Base-by-base conservation (phyloP, 2,888 invertebrate species). In the Adelphocoris suturalis region DNA sequence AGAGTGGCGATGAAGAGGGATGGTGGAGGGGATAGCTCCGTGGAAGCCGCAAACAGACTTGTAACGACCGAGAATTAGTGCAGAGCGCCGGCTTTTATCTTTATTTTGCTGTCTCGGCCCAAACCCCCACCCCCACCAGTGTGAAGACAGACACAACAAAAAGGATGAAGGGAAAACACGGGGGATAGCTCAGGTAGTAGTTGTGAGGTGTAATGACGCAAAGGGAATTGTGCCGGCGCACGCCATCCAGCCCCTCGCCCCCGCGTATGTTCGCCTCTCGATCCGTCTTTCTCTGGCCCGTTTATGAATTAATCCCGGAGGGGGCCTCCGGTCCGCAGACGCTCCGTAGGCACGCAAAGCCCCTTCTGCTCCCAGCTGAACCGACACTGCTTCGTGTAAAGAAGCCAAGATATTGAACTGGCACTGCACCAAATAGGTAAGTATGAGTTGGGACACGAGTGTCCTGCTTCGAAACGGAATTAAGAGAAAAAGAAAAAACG, bases 121-220 rank as follows among this genome's bases (percentile, higher is more conserved):
- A 7, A 19, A 0, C 68, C 27, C 68, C 48, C 48, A n/a, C n/a
- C 37, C 2, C 37, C 37, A 7, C 19, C 57, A n/a, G 23, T 23
- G 68, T 68, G 52, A 82, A 48, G 82, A 27, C 82, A 52, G 82
- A 48, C 82, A 82, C 82, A 82, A 82, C 82, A 82, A 48, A 82
- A 52, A 19, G 27, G 47, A 52, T 13, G 9, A 19, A 16, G 52
- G 82, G 52, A 82, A 48, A 19, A 16, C 19, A n/a, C 37, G 46
- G 61, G 14, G 28, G 37, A 19, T 57, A 57, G 19, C 75, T 47
- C n/a, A n/a, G 47, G 47, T 19, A 19, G 75, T 86, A 75, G 86
- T 86, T 86, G 75, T 75, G 28, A 68, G 86, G 86, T 75, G 86
- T 86, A 86, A 86, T 86, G 86, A 86, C 86, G 61, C 86, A 75